Evolutionary conservation across 2,113 vertebrate genomes (phyloP), one percentile per base, ranked within the genome.

Genomic region (Mixornis gularis): DNA sequence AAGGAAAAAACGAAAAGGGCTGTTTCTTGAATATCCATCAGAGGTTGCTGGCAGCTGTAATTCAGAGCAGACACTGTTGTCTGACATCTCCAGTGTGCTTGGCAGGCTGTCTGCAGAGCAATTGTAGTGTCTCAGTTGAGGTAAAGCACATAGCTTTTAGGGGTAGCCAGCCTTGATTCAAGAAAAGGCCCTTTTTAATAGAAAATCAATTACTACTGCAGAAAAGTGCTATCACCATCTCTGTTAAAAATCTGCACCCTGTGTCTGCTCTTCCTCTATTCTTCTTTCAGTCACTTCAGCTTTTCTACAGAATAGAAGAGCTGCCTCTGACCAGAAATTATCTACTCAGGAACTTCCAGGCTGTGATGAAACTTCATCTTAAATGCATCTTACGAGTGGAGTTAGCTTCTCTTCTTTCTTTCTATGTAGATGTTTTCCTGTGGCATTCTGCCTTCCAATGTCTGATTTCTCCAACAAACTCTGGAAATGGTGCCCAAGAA

Each of bases 261-360:
- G 18, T 51, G 63, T 82, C 66, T 87, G 85, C 58, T 87, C 49
- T 82, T 94, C 74, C 25, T 87, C 85, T 85, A 11, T 64, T 92
- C 55, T 64, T 24, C 81, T 79, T 85, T 73, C 53, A 73, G 38
- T 62, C 12, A 3, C 71, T 94, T 53, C 40, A 58, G 63, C 62
- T 87, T 77, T 94, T 77, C 66, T 73, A 51, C 51, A 24, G 32
- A 91, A 76, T 49, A 44, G 69, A 85, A 91, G 71, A 87, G 66
- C 63, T 87, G 60, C 60, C 81, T 93, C 78, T 79, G 73, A 94
- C 91, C 62, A 89, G 87, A 83, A 95, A 90, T 95, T 82, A 85
- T 76, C 90, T 73, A 21, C 59, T 85, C 55, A 58, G 81, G 34
- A 55, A 65, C 48, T 89, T 82, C 34, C 10, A 70, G 79, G 17